Base-by-base conservation (phyloP, 1,140 invertebrate species). In the Monomorium pharaonis region DNA sequence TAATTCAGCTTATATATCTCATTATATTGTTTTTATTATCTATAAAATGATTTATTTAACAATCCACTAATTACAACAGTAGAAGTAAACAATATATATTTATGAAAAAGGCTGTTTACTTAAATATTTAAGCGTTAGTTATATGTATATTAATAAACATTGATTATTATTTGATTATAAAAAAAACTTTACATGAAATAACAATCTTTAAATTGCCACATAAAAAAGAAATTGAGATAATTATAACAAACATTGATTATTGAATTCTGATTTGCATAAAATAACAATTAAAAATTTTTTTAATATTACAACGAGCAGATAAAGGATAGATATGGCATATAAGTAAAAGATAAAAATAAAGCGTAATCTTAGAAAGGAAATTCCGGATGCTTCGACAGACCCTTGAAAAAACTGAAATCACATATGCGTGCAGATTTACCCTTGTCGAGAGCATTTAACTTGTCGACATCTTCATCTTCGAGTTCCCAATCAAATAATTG, bases 341-440 rank as follows among this genome's bases (percentile, higher is more conserved):
- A 47, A 47, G 24, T n/a, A 21, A 12, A 51, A 16, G 5, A 37
- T 49, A 33, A 63, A 21, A 12, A 56, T 47, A 16, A 54, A 18
- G 1, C n/a, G 16, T 47, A 27, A 72, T 80, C 16, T 92, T 91
- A 87, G 47, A 95, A 95, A 7, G 95, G 94, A 89, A 86, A 95
- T 88, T 95, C 93, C 0, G 97, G 97, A 94, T 97, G 97, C 30
- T 95, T 95, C 30, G 96, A 92, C 54, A 97, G 51, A 56, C 94
- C 94, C 12, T 86, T 86, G 0, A 95, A 95, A 85, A 97, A 97
- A 80, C 93, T 93, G 88, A 97, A 97, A 92, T 97, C 96, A 89
- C 97, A 96, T 9, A 97, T 95, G 49, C 97, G 94, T 42, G 95
- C 96, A 44, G 86, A 69, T 24, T 87, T 30, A n/a, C 96, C 97